Percentiles rank a stretch among this genome's conserved stretches.
phyloP scores from a whole-genome alignment of 2,797 vertebrate genomes.

The Amblyopsis hoosieri region DNA sequence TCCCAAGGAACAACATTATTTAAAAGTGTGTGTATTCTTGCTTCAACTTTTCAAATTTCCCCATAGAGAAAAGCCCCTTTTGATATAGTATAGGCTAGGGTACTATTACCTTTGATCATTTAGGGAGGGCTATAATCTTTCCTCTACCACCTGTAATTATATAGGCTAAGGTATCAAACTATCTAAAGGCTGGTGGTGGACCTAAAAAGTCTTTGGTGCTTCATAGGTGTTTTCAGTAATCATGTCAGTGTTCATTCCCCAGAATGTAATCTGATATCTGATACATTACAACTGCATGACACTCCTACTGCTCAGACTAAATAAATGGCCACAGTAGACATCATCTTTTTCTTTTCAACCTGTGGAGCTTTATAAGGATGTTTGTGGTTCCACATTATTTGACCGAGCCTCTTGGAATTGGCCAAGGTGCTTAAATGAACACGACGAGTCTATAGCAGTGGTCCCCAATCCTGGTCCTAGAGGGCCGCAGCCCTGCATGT shows the following conservation, averaged over 20 bases:
- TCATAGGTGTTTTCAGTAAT: neutral
- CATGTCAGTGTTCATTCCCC: too few relatives aligned
- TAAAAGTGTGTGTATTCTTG: conserved; percentile 2
- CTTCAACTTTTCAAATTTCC: conserved; percentile 15
- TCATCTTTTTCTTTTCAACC: too few relatives aligned
- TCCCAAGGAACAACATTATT: conserved; percentile 6
- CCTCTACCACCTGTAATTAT: conserved; percentile 24
- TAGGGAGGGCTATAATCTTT: conserved; percentile 3
- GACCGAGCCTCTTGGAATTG: neutral
- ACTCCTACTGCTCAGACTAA: neutral
- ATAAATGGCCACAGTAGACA: too few relatives aligned
- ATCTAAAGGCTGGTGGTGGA: neutral
- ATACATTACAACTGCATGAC: neutral
- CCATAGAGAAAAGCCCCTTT: conserved; percentile 21
- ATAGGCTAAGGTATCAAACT: conserved; percentile 9
- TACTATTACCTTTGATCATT: conserved; percentile 40
- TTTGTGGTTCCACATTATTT: neutral
- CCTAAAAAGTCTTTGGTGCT: neutral
- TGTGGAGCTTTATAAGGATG: too few relatives aligned
- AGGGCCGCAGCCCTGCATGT: too few relatives aligned
- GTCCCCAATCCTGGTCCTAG: too few relatives aligned
- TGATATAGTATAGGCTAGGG: conserved; percentile 23
- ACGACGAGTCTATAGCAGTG: neutral
- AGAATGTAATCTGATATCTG: neutral
- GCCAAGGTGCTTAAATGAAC: conserved; percentile 20